Evolutionary conservation across 64 coral and sea anemone species (phyloP).

Genomic region (Orbicella faveolata): DNA sequence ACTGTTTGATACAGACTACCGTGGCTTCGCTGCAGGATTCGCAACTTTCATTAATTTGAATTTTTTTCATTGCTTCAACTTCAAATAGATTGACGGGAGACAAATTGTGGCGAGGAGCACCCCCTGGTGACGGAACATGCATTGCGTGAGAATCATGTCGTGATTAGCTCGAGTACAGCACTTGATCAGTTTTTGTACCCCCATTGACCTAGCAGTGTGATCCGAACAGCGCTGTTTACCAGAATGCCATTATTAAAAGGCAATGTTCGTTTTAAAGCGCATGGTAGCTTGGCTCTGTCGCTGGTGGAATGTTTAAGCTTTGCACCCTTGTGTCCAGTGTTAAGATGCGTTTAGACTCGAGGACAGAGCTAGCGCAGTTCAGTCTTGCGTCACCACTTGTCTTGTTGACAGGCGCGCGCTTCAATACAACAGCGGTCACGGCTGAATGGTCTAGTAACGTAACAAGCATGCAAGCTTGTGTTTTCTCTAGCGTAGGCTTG

Average conservation of each 20-base stretch:
- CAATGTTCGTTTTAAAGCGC: background rate
- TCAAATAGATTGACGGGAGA: background rate
- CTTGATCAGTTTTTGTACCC: constrained; percentile 4
- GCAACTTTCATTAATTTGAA: background rate
- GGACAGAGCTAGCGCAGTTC: background rate
- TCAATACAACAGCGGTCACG: background rate
- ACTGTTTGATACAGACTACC: background rate
- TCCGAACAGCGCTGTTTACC: constrained; percentile 1
- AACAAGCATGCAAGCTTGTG: background rate
- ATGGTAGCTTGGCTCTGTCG: background rate
- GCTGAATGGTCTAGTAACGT: background rate
- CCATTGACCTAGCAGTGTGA: background rate
- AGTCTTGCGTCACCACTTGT: background rate
- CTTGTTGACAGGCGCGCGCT: background rate
- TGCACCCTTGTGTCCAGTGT: background rate
- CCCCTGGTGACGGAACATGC: background rate
- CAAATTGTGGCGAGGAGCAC: background rate
- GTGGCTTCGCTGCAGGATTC: constrained; percentile 11
- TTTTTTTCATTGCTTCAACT: background rate
- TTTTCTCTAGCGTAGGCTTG: background rate
- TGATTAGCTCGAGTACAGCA: background rate
- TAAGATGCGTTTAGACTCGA: background rate
- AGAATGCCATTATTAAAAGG: background rate
- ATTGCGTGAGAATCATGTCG: constrained; percentile 13
- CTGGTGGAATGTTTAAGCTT: background rate